Evolutionary conservation across 2,113 vertebrate genomes (phyloP).

Genomic region (Eurystomus gularis): DNA sequence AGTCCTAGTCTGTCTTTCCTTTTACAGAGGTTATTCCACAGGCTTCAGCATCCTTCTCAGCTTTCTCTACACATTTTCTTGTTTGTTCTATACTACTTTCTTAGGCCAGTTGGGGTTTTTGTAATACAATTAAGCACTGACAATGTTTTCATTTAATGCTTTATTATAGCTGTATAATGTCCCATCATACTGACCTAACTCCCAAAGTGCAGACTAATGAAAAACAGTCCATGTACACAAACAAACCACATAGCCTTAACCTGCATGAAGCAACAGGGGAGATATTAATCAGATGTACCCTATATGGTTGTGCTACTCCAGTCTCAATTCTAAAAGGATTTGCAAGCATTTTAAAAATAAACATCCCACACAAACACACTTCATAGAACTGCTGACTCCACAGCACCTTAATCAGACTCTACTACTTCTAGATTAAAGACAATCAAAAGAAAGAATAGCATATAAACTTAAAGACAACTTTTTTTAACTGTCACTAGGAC

Average conservation of each 20-base stretch:
- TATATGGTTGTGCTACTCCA: accelerated
- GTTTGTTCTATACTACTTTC: not conserved
- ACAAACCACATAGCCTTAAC: not conserved
- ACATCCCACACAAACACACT: not conserved
- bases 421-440: not conserved
- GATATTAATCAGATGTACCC: not conserved
- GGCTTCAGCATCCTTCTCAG: not conserved
- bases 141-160: not conserved
- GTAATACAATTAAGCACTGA: not conserved
- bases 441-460: not conserved
- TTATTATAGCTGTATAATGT: not conserved
- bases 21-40: not conserved
- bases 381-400: not conserved
- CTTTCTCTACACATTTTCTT: not conserved
- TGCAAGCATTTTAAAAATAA: not conserved
- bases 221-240: not conserved
- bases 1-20: not conserved
- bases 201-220: not conserved
- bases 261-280: not conserved
- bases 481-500: not conserved
- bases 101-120: not conserved
- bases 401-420: not conserved
- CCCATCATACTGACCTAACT: not conserved
- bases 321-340: not conserved
- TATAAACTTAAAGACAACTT: not conserved